Evolutionary conservation across 2,113 vertebrate genomes (phyloP), one percentile per base, ranked within the genome.

Genomic region (Myiozetetes cayanensis): DNA sequence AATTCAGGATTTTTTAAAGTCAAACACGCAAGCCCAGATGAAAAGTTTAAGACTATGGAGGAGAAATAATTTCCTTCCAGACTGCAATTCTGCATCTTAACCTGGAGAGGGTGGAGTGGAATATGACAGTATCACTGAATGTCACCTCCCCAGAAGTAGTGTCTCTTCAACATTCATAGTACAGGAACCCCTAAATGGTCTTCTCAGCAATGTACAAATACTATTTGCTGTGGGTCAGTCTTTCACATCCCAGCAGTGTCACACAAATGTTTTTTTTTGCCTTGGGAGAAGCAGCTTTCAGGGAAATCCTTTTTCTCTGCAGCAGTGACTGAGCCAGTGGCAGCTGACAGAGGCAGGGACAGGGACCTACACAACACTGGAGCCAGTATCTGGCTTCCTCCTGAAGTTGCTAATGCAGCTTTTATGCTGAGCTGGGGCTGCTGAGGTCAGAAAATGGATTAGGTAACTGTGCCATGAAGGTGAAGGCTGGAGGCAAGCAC

Each of bases 61-160:
- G 50, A 23, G 43, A 85, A 96, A 59, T 56, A 31, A 24, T 23
- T 91, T 97, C 62, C 84, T 96, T 76, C 20, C 79, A 82, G 87
- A 66, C 93, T 97, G 94, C 90, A 92, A 39, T 94, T 72, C 92
- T 93, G 66, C 90, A 68, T 89, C 94, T 96, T 95, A 97, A 66
- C 97, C 97, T 97, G 96, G 96, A 98, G 97, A 97, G 98, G 97
- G 96, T 92, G 94, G 96, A 95, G 93, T 93, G 94, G 95, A 96
- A 94, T 97, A 90, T 79, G 68, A 85, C 95, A 97, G 66, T 71
- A 63, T 72, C 84, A 63, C 9, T 9, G 31, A 35, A 23, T 22
- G 31, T 80, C 72, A 90, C 73, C 65, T 92, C 73, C 41, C 62
- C 24, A 83, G 47, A 81, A 80, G 25, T 46, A 46, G 81, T 33